Base-by-base conservation (phyloP, 2,113 vertebrate genomes). In the Neogobius melanostomus region DNA sequence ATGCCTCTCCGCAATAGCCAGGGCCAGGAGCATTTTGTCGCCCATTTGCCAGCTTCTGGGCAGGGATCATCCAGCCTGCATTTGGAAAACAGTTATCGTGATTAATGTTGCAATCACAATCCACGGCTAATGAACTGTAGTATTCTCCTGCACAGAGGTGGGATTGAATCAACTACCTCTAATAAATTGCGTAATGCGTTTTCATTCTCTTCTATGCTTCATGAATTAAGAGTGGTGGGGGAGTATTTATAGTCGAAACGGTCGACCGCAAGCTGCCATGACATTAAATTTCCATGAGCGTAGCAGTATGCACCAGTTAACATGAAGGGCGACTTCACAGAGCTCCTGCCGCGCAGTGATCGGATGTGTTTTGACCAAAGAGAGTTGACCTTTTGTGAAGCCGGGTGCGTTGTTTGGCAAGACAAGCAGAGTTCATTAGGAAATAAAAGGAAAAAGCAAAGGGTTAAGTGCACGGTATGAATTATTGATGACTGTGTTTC, bases 121-220 rank as follows among this genome's bases (percentile, higher is more conserved):
- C n/a, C 42, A 64, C 52, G 64, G 52, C 71, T 69, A 66, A 69
- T 72, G 57, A 71, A 66, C 36, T 75, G 36, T 59, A 52, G 56
- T 48, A 50, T 48, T 53, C 54, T 72, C 66, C 21, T 50, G 10
- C n/a, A 64, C 72, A 11, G 60, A 54, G 53, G 53, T 53, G 52
- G 50, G 49, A 45, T 67, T 6, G 5, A 78, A 73, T 79, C 36
- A 71, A 69, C 59, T 69, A 72, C 74, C 57, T 67, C 71, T 51
- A 54, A 57, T 70, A 57, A 47, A 85, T 74, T 57, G 69, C 44
- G 44, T 56, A 66, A 82, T 80, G 62, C 66, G 64, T 73, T 67
- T 61, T 70, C 52, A 44, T 57, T 44, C n/a, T 69, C 68, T 56
- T 64, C 66, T 47, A 59, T 80, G 60, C 75, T 73, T 71, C 71